phyloP scores from a whole-genome alignment of 2,888 invertebrate genomes.

The Andrena trimmerana region DNA sequence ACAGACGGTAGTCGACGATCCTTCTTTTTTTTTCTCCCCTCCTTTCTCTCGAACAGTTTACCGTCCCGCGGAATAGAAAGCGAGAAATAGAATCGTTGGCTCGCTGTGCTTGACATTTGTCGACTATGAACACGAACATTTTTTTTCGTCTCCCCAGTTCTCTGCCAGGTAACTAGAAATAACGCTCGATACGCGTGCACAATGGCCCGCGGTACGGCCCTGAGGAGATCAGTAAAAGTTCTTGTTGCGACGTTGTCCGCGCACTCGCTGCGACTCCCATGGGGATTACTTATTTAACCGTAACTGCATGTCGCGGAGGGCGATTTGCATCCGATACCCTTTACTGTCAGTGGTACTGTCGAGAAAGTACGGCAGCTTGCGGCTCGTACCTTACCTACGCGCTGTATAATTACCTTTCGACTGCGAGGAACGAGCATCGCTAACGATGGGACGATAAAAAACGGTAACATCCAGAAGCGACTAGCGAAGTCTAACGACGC shows the following conservation, averaged over 20 bases:
- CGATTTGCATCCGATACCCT: slow-evolving; percentile 46
- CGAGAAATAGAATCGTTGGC: neutral
- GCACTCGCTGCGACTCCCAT: slow-evolving; percentile 10
- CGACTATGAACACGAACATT: neutral
- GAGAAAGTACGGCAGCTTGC: neutral
- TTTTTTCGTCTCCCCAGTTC: neutral
- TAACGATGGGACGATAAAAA: neutral
- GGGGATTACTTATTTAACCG: slow-evolving; percentile 25
- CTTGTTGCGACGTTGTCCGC: neutral
- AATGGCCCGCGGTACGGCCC: neutral
- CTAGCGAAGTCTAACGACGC: neutral
- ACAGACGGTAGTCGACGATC: slow-evolving; percentile 39
- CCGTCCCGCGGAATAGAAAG: neutral
- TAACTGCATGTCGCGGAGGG: slow-evolving; percentile 35
- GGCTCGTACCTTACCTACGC: neutral
- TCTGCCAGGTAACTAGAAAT: neutral
- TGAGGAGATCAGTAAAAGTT: neutral
- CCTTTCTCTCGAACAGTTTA: neutral
- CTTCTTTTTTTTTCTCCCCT: neutral
- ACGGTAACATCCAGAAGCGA: neutral
- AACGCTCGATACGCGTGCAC: neutral
- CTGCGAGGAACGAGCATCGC: neutral
- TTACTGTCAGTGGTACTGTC: slow-evolving; percentile 14
- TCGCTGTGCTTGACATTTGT: neutral
- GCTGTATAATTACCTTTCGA: slow-evolving; percentile 57